A percentile compares a stretch with the other conserved stretches of the same genome.
phyloP scores from a whole-genome alignment of 2,113 vertebrate species.

The Apus apus region DNA sequence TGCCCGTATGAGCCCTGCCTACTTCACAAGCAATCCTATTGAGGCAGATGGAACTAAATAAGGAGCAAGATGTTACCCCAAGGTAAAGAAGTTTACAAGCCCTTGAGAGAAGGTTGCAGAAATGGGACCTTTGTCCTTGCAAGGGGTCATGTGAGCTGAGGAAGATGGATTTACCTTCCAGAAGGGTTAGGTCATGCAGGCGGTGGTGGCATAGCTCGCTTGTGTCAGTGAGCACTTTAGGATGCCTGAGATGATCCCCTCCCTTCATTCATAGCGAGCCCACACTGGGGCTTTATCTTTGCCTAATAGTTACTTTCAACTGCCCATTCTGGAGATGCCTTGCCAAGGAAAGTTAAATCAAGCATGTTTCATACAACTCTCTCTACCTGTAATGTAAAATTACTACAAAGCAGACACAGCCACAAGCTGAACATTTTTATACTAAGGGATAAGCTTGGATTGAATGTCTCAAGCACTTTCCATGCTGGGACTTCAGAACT shows the following conservation, averaged over 20 bases:
- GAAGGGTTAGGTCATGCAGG: background rate
- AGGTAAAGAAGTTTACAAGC: background rate
- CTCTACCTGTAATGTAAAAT: background rate
- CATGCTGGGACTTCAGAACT: background rate
- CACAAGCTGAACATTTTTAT: background rate
- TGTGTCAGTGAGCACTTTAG: background rate
- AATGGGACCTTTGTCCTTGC: background rate
- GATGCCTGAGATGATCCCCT: background rate
- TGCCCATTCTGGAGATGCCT: background rate
- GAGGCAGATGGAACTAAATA: background rate
- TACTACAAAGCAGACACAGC: background rate
- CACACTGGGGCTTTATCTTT: background rate
- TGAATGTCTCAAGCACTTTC: background rate
- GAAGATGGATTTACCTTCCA: background rate
- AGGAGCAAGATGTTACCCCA: background rate
- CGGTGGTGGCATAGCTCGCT: background rate
- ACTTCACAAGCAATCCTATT: background rate
- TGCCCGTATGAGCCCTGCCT: background rate
- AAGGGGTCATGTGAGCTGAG: background rate
- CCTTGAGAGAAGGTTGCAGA: background rate
- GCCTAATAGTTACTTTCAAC: background rate
- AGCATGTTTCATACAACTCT: background rate
- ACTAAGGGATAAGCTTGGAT: background rate
- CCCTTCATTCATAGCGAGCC: background rate
- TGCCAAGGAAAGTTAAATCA: background rate